Conservation (phyloP, 2,797 vertebrate species). For the Myotis pilosus region DNA sequence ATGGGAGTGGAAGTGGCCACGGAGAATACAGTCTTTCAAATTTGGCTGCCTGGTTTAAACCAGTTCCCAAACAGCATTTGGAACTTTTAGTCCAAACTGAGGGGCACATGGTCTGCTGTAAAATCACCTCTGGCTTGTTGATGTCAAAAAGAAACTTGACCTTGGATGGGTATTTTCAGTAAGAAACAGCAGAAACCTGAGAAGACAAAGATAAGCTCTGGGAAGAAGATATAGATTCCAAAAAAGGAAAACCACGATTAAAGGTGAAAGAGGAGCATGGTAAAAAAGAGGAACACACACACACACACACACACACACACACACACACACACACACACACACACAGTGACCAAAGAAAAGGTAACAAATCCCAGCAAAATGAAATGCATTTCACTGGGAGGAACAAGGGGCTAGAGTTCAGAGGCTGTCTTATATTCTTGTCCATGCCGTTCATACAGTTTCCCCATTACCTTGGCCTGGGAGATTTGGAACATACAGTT, state of each 20-base stretch:
- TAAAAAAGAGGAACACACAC: background rate
- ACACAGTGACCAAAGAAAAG: background rate
- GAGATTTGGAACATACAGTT: conserved; percentile 17
- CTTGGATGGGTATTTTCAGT: conserved; percentile 11
- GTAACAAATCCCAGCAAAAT: background rate
- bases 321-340: background rate
- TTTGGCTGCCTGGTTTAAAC: conserved; percentile 34
- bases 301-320: rapidly evolving
- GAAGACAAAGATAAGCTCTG: background rate
- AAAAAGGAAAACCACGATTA: background rate
- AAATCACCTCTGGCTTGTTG: conserved; percentile 37
- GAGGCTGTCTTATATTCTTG: background rate
- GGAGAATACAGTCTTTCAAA: background rate
- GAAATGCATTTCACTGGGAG: background rate
- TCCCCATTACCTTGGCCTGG: background rate
- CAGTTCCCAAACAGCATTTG: conserved; percentile 5
- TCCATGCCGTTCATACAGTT: background rate
- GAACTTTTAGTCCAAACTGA: background rate
- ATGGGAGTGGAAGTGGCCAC: background rate
- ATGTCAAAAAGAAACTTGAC: conserved; percentile 19
- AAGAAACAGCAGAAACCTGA: background rate
- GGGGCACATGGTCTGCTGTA: background rate
- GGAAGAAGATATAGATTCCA: background rate
- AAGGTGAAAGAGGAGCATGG: background rate
- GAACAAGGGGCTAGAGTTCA: background rate